Base-by-base conservation (phyloP, 2,888 invertebrate species). In the Latrodectus hesperus region DNA sequence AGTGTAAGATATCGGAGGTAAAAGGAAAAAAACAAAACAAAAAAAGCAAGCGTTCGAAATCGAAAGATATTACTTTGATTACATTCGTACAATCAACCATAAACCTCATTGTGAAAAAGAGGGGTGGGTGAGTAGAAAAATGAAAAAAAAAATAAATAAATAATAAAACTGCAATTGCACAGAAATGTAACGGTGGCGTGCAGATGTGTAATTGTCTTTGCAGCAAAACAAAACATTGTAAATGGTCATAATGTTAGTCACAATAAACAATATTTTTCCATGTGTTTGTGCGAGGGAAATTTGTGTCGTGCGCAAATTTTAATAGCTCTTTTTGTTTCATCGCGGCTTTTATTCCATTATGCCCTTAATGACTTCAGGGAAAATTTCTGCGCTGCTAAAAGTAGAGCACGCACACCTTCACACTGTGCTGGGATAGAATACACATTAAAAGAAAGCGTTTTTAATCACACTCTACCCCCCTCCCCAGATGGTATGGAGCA, bases 241-340 rank as follows among this genome's bases (percentile, higher is more conserved):
- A 86, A 87, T 87, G 86, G 77, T 81, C 86, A 81, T 87, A 87
- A 87, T 87, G 86, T 80, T 76, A 81, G 76, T 80, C 81, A 81
- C 86, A 81, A 87, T 87, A 87, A 87, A 87, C 86, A 81, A 87
- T 87, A 81, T 87, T 87, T 38, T 70, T 75, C 68, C 53, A 64
- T 71, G 77, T 87, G 86, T 87, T 87, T 87, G 86, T 77, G 86
- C 65, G 86, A 64, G 77, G 71, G 81, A 87, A 87, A 87, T 87
- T 77, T 81, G 71, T 81, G 86, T 87, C 86, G 86, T 87, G 86
- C 76, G 55, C 81, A 77, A 72, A 38, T 38, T 82, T 87, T 81
- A 81, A 82, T 87, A 87, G 75, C 81, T 77, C 76, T 81, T 81
- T 86, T 81, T 87, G 86, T 81, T 87, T 81, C 81, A 81, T 81